phyloP scores from a whole-genome alignment of 1,140 invertebrate species.

The Drosophila kanapiae region DNA sequence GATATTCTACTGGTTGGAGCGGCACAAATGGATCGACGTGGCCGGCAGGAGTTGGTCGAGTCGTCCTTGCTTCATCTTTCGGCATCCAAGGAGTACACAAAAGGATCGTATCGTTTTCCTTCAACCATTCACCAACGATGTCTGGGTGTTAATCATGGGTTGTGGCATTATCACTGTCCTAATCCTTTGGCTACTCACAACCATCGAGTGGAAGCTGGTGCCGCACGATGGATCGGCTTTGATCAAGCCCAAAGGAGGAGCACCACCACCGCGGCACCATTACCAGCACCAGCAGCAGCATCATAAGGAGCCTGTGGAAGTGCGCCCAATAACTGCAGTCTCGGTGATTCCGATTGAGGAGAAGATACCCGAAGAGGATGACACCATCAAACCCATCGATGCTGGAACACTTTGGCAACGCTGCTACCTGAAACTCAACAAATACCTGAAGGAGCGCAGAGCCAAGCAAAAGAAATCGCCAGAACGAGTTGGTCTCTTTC shows the following conservation, averaged over 20 bases:
- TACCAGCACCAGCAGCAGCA: conserved; percentile 24
- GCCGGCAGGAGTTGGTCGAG: conserved; percentile 87
- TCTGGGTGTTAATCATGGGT: conserved; percentile 86
- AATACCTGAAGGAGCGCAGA: conserved; percentile 40
- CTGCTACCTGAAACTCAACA: conserved; percentile 39
- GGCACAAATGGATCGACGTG: conserved; percentile 87
- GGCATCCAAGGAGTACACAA: conserved; percentile 88
- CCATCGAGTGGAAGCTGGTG: conserved; percentile 68
- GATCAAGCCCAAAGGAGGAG: conserved; percentile 71
- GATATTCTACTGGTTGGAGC: conserved; percentile 87
- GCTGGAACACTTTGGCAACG: conserved; percentile 49
- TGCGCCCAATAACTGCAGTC: conserved; percentile 19
- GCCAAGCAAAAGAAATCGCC: conserved; percentile 31
- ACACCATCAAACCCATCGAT: neutral
- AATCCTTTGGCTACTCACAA: conserved; percentile 76
- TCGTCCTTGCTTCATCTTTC: conserved; percentile 87
- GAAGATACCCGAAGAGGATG: neutral
- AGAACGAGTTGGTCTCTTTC: conserved; percentile 64
- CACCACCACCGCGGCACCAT: conserved; percentile 37
- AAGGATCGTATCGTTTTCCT: conserved; percentile 88
- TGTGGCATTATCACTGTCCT: conserved; percentile 74
- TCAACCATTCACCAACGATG: conserved; percentile 86
- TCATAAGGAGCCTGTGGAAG: conserved; percentile 10
- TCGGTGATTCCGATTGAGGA: conserved; percentile 12
- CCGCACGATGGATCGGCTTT: conserved; percentile 65